These are phyloP conservation scores for Pinna nobilis DNA, from an alignment of 1,140 invertebrate species.

Conservation along the genomic window DNA sequence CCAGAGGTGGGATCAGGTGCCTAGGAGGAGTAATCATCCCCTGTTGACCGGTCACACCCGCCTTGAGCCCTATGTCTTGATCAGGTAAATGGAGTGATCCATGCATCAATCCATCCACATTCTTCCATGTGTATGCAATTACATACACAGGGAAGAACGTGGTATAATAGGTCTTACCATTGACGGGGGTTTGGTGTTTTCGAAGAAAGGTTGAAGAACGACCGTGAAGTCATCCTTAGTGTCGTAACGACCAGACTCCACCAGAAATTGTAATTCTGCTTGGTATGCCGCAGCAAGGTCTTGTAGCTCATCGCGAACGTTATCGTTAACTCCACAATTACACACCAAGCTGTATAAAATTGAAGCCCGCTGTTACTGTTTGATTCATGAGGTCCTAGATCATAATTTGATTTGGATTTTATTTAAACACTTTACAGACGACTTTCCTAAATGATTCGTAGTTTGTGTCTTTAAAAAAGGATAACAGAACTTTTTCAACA, in stretches of 20 bases:
- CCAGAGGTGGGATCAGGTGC: no score
- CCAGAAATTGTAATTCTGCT: conserved; percentile 38
- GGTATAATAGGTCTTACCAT: conserved; percentile 21
- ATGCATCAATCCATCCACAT: no score
- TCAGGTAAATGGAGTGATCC: no score
- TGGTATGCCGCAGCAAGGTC: conserved; percentile 49
- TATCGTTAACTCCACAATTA: conserved; percentile 52
- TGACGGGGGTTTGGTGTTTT: conserved; percentile 51
- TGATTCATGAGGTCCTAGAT: background rate
- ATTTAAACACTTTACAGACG: background rate
- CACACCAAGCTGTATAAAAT: conserved; percentile 50
- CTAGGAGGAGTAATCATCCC: no score
- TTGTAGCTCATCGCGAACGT: conserved; percentile 33
- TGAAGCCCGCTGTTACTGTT: background rate
- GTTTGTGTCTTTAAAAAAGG: no score
- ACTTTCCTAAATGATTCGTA: no score
- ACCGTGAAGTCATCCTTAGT: conserved; percentile 81
- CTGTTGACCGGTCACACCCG: no score
- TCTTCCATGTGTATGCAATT: background rate
- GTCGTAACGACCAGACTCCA: conserved; percentile 76
- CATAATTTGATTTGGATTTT: background rate
- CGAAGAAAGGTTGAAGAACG: conserved; percentile 76
- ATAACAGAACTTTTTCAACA: no score
- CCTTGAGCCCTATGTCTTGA: no score
- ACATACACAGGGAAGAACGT: background rate